These are phyloP conservation scores for Hippocampus abdominalis DNA, from an alignment of 2,113 vertebrate genomes.

Conservation along the genomic window DNA sequence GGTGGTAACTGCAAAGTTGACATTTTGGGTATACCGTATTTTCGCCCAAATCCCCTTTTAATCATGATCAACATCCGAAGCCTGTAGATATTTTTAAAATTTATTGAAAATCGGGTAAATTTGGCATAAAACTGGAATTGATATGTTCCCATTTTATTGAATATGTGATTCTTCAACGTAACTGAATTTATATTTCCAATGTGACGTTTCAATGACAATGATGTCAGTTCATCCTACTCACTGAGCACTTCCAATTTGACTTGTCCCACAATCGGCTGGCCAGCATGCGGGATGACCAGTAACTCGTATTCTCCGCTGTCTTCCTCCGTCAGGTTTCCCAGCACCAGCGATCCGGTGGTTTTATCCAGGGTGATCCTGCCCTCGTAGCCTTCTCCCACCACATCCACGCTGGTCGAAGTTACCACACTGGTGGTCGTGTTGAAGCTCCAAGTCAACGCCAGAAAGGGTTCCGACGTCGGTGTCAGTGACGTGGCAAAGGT, in stretches of 20 bases:
- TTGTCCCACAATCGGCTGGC: constrained; percentile 12
- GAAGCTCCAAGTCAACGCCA: constrained; percentile 35
- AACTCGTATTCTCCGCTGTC: constrained; percentile 39
- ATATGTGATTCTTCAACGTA: not conserved
- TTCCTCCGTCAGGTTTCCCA: constrained; percentile 27
- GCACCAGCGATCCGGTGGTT: constrained; percentile 26
- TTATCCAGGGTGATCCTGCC: constrained; percentile 30
- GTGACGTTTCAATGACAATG: not conserved
- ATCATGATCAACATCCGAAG: not conserved
- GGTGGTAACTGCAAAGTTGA: not conserved
- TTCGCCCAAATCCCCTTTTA: not conserved
- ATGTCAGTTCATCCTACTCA: constrained; percentile 16
- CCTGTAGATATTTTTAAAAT: too few relatives aligned
- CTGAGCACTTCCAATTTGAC: constrained; percentile 14
- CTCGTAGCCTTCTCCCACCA: constrained; percentile 23
- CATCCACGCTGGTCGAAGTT: constrained; percentile 13
- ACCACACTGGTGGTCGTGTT: constrained; percentile 22
- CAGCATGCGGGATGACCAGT: constrained; percentile 20
- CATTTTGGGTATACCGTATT: not conserved
- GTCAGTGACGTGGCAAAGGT: constrained; percentile 31
- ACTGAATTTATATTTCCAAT: not conserved
- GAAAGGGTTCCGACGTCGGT: constrained; percentile 13
- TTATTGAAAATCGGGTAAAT: too few relatives aligned
- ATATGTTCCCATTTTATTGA: not conserved
- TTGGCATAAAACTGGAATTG: too few relatives aligned